Percentiles rank a stretch among this genome's conserved stretches.
Conservation (phyloP, 2,113 vertebrate species). For the Conger conger region DNA sequence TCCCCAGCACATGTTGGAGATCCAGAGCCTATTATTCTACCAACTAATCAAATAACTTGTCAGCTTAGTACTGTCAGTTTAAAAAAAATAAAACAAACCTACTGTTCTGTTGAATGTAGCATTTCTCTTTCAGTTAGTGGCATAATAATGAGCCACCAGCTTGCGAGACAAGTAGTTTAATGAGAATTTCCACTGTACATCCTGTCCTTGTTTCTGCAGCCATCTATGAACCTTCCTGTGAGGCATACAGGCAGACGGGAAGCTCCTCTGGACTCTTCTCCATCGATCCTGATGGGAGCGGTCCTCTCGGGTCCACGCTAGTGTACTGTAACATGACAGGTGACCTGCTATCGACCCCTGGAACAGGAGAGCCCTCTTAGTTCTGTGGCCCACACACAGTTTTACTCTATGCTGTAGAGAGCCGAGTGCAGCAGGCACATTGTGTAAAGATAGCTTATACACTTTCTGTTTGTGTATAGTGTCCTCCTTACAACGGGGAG, state of each 20-base stretch:
- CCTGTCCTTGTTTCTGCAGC: slow-evolving; percentile 66
- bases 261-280: slow-evolving; percentile 86
- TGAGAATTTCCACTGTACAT: background rate
- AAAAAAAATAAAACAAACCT: no score
- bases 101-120: no score
- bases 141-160: background rate
- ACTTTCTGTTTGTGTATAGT: no score
- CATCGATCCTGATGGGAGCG: slow-evolving; percentile 91
- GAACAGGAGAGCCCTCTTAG: background rate
- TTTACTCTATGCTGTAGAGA: no score
- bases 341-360: slow-evolving; percentile 57
- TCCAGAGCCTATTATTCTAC: no score
- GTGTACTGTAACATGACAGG: slow-evolving; percentile 96
- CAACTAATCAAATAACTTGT: no score
- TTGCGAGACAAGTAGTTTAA: background rate
- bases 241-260: slow-evolving; percentile 87
- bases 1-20: no score
- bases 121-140: no score
- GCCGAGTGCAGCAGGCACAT: no score
- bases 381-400: background rate
- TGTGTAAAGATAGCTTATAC: no score
- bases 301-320: slow-evolving; percentile 79
- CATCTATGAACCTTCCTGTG: slow-evolving; percentile 88
- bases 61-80: no score
- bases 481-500: no score